phyloP scores from a whole-genome alignment of 1,140 invertebrate species.

The Cyclina sinensis region DNA sequence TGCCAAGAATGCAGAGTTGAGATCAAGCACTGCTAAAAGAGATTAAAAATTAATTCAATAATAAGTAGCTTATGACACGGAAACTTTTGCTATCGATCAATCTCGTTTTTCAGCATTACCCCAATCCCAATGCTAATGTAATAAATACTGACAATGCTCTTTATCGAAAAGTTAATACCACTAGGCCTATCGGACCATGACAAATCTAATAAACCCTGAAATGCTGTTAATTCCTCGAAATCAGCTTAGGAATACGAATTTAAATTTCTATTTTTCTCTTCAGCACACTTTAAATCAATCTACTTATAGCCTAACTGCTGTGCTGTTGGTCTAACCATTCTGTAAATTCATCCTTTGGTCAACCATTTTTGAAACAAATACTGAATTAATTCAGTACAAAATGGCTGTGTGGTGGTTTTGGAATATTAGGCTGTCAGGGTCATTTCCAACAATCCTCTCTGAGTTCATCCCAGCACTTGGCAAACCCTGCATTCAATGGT shows the following conservation, averaged over 20 bases:
- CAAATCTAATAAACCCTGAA: slow-evolving; percentile 44
- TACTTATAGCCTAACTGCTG: too few relatives aligned
- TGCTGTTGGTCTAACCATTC: too few relatives aligned
- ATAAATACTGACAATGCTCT: slow-evolving; percentile 44
- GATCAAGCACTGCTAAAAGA: slow-evolving; percentile 11
- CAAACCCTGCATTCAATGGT: too few relatives aligned
- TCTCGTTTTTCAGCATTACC: slow-evolving; percentile 52
- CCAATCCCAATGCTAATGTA: slow-evolving; percentile 40
- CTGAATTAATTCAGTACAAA: too few relatives aligned
- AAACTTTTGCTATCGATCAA: slow-evolving; percentile 7
- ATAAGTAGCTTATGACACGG: slow-evolving; percentile 41
- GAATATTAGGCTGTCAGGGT: too few relatives aligned
- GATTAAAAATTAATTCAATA: slow-evolving; percentile 46
- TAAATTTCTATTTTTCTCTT: background rate
- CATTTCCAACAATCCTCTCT: too few relatives aligned
- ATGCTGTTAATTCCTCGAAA: background rate
- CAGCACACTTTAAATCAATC: background rate
- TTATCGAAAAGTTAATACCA: slow-evolving; percentile 28
- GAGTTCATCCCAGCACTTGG: too few relatives aligned
- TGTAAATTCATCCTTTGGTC: too few relatives aligned
- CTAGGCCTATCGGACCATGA: slow-evolving; percentile 33
- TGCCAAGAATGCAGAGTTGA: background rate
- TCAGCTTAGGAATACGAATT: background rate
- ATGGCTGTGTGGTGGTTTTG: too few relatives aligned
- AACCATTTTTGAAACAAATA: too few relatives aligned